Evolutionary conservation across 2,113 vertebrate species (phyloP), one percentile per base, ranked within the genome.

Genomic region (Podiceps cristatus): DNA sequence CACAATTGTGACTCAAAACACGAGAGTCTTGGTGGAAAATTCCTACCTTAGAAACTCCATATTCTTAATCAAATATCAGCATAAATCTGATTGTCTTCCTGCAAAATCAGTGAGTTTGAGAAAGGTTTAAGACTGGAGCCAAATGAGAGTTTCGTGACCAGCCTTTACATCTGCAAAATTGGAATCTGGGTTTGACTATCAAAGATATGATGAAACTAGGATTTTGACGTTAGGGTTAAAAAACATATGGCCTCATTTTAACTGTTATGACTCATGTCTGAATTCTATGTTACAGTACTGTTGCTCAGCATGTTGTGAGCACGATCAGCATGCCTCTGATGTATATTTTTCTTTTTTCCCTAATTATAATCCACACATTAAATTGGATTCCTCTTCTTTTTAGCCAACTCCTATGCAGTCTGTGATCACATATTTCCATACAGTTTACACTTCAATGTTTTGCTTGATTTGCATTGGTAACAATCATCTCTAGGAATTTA

Each of bases 1-100:
- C 7, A 66, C 18, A 84, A 47, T 22, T 27, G 33, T 28, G 6
- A 74, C 40, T 76, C 40, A 59, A 73, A 83, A 55, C 25, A 19
- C 0, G 1, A 28, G 5, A 68, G 4, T 18, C 20, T 42, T 17
- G 0, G 14, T 62, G 22, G 22, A 83, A 86, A 76, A 81, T 24
- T 88, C 42, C 10, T 25, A 29, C 11, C 56, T 76, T 7, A 59
- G 37, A 76, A 83, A 52, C 5, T n/a, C 10, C 8, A 7, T 12
- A 45, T 55, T 62, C 75, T 72, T 56, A 47, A 56, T 35, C 7
- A 63, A 18, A 23, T 50, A 88, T n/a, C 33, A 68, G 10, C 19
- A 18, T 56, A 64, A 88, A 66, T 56, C 11, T 49, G 28, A 82
- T 67, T 18, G 22, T 53, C 52, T 71, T 55, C 13, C 29, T 52